phyloP scores from a whole-genome alignment of 2,797 vertebrate genomes.

The Hozukius guyotensis region DNA sequence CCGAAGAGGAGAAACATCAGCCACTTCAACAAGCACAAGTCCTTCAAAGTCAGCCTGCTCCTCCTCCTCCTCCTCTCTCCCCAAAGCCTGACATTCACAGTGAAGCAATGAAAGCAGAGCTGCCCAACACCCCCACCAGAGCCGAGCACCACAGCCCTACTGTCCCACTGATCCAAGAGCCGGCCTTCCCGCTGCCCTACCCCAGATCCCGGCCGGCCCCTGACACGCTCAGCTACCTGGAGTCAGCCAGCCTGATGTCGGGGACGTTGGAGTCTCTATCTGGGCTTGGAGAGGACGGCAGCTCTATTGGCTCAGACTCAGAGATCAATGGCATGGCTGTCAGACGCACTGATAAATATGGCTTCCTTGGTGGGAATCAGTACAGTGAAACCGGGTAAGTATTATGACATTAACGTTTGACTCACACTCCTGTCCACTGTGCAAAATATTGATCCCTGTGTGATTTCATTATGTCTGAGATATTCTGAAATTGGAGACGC shows the following conservation, averaged over 20 bases:
- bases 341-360: slow-evolving; percentile 91
- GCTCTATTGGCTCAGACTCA: slow-evolving; percentile 92
- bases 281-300: slow-evolving; percentile 87
- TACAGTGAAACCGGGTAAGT: slow-evolving; percentile 83
- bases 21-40: slow-evolving; percentile 54
- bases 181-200: slow-evolving; percentile 42
- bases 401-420: not conserved
- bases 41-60: slow-evolving; percentile 22
- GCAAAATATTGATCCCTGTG: not conserved
- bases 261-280: slow-evolving; percentile 91
- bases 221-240: slow-evolving; percentile 90
- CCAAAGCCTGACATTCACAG: slow-evolving; percentile 42
- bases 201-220: slow-evolving; percentile 73
- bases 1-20: slow-evolving; percentile 49
- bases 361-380: slow-evolving; percentile 91
- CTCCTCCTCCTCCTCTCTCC: slow-evolving; percentile 21
- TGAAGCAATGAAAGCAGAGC: slow-evolving; percentile 39
- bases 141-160: slow-evolving; percentile 63
- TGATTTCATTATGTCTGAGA: not conserved
- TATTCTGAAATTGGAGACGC: slow-evolving; percentile 6
- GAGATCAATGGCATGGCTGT: slow-evolving; percentile 88
- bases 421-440: not conserved
- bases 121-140: slow-evolving; percentile 50
- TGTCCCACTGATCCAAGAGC: slow-evolving; percentile 79
- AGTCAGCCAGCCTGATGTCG: slow-evolving; percentile 92